phyloP scores from a whole-genome alignment of 92 coral and sea anemone genomes.

The Siderastrea radians region DNA sequence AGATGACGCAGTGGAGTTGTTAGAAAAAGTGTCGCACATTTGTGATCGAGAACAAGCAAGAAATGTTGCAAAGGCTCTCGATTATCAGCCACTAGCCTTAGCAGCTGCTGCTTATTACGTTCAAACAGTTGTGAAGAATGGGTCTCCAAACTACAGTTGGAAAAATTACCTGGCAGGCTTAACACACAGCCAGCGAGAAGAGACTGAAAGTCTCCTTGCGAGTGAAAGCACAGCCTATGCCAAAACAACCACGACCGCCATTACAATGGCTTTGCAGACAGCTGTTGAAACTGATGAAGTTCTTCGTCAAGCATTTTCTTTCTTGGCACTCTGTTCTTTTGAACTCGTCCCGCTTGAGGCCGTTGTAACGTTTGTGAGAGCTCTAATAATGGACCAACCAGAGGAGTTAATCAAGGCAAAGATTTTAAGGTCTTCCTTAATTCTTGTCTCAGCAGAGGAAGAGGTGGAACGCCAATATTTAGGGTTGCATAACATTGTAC shows the following conservation, averaged over 20 bases:
- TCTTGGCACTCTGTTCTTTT: slow-evolving; percentile 26
- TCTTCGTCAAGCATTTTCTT: background rate
- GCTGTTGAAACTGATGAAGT: slow-evolving; percentile 16
- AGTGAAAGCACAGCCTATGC: slow-evolving; percentile 19
- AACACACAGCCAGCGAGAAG: slow-evolving; percentile 1
- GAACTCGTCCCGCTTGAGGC: slow-evolving; percentile 22
- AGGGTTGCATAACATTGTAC: background rate
- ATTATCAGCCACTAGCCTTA: slow-evolving; percentile 47
- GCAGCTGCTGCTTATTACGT: slow-evolving; percentile 20
- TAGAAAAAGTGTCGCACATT: slow-evolving; percentile 45
- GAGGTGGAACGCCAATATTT: background rate
- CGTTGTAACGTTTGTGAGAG: slow-evolving; percentile 20
- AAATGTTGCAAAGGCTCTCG: slow-evolving; percentile 1
- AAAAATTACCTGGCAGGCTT: slow-evolving; percentile 23
- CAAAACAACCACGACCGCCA: slow-evolving; percentile 9
- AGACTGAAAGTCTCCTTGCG: slow-evolving; percentile 37
- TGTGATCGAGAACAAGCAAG: background rate
- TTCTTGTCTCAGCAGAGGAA: background rate
- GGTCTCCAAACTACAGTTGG: slow-evolving; percentile 37
- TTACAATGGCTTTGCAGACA: slow-evolving; percentile 42
- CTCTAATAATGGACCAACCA: background rate
- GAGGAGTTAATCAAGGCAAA: slow-evolving; percentile 23
- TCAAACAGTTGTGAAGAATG: slow-evolving; percentile 2
- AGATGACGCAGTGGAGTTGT: slow-evolving; percentile 30
- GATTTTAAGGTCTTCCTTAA: slow-evolving; percentile 44